A percentile compares a stretch with the other conserved stretches of the same genome.
These are phyloP conservation scores for Chrosomus eos DNA, from an alignment of 2,797 vertebrate species.

Conservation along the genomic window DNA sequence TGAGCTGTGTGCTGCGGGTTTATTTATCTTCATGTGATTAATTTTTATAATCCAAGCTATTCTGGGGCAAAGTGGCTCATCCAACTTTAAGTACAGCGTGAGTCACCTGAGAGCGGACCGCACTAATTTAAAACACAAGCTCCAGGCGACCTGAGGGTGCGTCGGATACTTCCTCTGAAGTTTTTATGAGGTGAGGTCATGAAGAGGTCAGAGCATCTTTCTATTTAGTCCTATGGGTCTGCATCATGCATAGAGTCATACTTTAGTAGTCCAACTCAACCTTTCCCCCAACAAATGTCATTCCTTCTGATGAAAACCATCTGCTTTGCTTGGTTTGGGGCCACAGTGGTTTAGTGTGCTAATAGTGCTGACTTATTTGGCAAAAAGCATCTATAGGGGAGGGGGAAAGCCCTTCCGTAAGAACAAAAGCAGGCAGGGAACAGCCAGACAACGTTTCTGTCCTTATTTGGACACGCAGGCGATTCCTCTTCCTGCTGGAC, in stretches of 20 bases:
- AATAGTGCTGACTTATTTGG: constrained; percentile 41
- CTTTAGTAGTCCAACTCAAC: constrained; percentile 7
- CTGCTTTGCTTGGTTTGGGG: constrained; percentile 21
- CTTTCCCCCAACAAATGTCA: background rate
- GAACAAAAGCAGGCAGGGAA: constrained; percentile 35
- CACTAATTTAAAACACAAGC: constrained; percentile 24
- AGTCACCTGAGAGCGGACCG: constrained; percentile 37
- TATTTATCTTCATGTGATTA: constrained; percentile 46
- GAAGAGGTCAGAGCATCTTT: background rate
- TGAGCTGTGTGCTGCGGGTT: constrained; percentile 21
- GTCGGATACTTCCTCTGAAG: constrained; percentile 5
- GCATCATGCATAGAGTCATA: background rate
- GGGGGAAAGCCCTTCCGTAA: constrained; percentile 30
- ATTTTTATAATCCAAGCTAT: constrained; percentile 46
- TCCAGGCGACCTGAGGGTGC: background rate
- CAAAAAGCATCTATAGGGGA: background rate
- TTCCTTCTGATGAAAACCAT: constrained; percentile 32
- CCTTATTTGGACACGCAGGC: constrained; percentile 56
- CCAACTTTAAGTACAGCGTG: constrained; percentile 17
- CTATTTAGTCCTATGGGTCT: background rate
- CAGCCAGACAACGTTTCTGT: constrained; percentile 26
- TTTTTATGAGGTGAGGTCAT: constrained; percentile 25
- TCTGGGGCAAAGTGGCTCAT: constrained; percentile 40
- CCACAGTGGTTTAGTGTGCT: constrained; percentile 23
- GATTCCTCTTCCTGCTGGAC: constrained; percentile 47